Base-by-base conservation (phyloP, 2,113 vertebrate genomes). In the Xiphophorus hellerii region DNA sequence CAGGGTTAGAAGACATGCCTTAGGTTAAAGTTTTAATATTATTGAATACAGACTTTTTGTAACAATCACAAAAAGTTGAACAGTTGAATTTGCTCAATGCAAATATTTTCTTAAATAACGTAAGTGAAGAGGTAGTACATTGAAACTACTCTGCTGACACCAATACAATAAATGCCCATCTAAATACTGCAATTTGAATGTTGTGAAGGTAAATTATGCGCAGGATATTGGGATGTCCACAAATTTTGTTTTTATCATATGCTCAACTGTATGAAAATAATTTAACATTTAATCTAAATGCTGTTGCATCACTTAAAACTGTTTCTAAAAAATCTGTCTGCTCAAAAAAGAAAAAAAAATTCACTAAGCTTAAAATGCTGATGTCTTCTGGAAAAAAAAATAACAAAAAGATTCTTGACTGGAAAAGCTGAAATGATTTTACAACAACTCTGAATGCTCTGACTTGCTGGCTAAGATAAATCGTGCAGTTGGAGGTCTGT, bases 401-500 rank as follows among this genome's bases (percentile, higher is more conserved):
- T 73, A 63, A 77, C 10, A n/a, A 72, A 86, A 86, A 29, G 8
- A 81, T 87, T 78, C 81, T 85, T 84, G 82, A 85, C 81, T 78
- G 77, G 62, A 71, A 74, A 71, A 85, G 65, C 66, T 83, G 81
- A 66, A 84, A 88, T 85, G 76, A 83, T 81, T 81, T 84, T 81
- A 69, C 84, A 84, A 74, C 88, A 84, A 69, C 76, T 37, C 88
- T 60, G 83, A 85, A 87, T 78, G 78, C 87, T 78, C 83, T 64
- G 71, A 88, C 84, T 90, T 70, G 76, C 87, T 91, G 84, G 86
- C 86, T 93, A 77, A 92, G 90, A 94, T 95, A 93, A 94, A 94
- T 91, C 90, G 90, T 89, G 90, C 84, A 89, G 85, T 84, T 61
- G 85, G 72, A 86, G 90, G 86, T 93, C 90, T 89, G 89, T 89